phyloP scores from a whole-genome alignment of 2,888 invertebrate genomes.

The Galeruca laticollis region DNA sequence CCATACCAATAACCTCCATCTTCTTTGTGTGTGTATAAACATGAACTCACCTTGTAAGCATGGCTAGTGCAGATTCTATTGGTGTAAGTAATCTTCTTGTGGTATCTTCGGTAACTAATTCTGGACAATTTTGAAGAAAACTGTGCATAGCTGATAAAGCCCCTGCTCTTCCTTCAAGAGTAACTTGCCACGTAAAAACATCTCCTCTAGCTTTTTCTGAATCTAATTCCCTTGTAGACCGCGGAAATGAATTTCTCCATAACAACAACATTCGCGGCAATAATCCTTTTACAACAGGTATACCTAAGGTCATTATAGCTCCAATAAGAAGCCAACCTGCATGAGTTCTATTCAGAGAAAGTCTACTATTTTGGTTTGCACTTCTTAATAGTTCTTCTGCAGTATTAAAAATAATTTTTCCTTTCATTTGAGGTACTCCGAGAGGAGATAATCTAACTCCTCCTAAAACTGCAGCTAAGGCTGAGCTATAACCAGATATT shows the following conservation, averaged over 20 bases:
- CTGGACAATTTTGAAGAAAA: constrained; percentile 90
- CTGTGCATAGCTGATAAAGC: constrained; percentile 96
- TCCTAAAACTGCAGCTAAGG: constrained; percentile 93
- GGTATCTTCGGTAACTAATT: constrained; percentile 92
- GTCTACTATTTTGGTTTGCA: constrained; percentile 95
- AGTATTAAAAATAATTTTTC: constrained; percentile 96
- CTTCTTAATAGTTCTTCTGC: constrained; percentile 96
- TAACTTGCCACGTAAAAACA: constrained; percentile 99
- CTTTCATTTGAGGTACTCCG: constrained; percentile 96
- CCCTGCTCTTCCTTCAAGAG: constrained; percentile 95
- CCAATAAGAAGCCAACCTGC: constrained; percentile 98
- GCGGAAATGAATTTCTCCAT: constrained; percentile 98
- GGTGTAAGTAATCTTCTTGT: constrained; percentile 89
- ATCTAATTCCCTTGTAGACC: constrained; percentile 95
- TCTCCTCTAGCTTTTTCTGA: constrained; percentile 96
- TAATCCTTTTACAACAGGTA: constrained; percentile 91
- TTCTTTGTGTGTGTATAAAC: not conserved
- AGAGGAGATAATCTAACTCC: constrained; percentile 90
- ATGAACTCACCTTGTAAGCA: constrained; percentile 85
- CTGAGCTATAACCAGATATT: constrained; percentile 91
- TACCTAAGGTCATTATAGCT: constrained; percentile 94
- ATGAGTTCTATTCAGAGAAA: constrained; percentile 94
- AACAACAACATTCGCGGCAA: constrained; percentile 93
- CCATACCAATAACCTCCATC: no score
- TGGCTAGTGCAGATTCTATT: constrained; percentile 94